phyloP scores from a whole-genome alignment of 2,888 invertebrate genomes.

The Oxyteleia sp. region DNA sequence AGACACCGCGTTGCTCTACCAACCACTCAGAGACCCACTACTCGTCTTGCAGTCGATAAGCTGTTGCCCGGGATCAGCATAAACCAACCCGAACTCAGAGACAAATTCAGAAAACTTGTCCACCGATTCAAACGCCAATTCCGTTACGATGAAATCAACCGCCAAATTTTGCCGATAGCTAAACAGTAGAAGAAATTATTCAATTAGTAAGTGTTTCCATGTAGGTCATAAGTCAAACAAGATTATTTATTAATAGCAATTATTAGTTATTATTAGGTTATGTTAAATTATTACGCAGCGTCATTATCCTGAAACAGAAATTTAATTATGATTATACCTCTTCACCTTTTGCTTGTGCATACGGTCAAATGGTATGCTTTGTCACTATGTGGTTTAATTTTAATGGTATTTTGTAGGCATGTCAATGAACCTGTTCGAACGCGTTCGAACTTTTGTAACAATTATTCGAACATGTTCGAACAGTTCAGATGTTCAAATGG shows the following conservation, averaged over 20 bases:
- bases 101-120: constrained; percentile 96
- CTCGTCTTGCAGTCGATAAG: constrained; percentile 97
- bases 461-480: too few species aligned
- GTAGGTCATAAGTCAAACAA: constrained; percentile 8
- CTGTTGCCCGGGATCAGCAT: constrained; percentile 91
- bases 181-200: constrained; percentile 88
- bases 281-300: constrained; percentile 64
- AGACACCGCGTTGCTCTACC: constrained; percentile 80
- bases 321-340: too few species aligned
- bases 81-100: constrained; percentile 93
- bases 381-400: too few species aligned
- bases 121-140: constrained; percentile 95
- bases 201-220: constrained; percentile 86
- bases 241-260: constrained; percentile 56
- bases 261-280: constrained; percentile 63
- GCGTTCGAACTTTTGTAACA: too few species aligned
- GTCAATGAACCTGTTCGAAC: too few species aligned
- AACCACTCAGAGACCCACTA: constrained; percentile 87
- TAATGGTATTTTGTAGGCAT: too few species aligned
- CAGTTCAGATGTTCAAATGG: too few species aligned
- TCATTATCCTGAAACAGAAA: constrained; percentile 86
- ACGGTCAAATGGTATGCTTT: too few species aligned
- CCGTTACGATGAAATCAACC: constrained; percentile 94
- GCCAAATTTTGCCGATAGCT: constrained; percentile 98
- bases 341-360: too few species aligned